Conservation (phyloP, 1,140 invertebrate species). For the Helicoverpa armigera region DNA sequence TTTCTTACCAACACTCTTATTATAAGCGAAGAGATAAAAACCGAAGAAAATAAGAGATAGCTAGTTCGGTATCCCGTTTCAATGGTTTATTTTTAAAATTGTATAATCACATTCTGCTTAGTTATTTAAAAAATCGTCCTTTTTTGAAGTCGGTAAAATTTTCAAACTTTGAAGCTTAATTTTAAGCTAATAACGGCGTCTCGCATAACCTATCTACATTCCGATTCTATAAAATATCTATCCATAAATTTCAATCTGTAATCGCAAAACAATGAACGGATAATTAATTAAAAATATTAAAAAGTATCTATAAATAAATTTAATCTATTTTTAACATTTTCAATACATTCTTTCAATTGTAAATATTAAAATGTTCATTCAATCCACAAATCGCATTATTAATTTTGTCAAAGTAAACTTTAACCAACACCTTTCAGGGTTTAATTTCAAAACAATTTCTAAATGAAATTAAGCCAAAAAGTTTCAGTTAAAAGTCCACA, state of each 20-base stretch:
- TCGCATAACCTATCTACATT: no score
- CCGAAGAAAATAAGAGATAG: not conserved
- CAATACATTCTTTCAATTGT: not conserved
- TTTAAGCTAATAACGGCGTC: no score
- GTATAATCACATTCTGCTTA: not conserved
- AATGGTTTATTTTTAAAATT: not conserved
- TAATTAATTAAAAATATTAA: not conserved
- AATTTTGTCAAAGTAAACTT: constrained; percentile 33
- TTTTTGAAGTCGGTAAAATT: no score
- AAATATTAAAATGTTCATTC: not conserved
- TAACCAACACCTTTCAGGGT: constrained; percentile 12
- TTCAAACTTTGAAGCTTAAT: no score
- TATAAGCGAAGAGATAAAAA: not conserved
- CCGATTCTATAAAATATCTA: no score
- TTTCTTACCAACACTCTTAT: constrained; percentile 11
- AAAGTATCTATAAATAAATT: not conserved
- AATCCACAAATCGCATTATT: constrained; percentile 20
- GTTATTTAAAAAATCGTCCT: no score
- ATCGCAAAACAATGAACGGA: not conserved
- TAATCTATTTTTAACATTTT: not conserved
- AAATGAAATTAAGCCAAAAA: constrained; percentile 45
- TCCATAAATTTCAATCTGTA: no score
- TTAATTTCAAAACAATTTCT: constrained; percentile 35
- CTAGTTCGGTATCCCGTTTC: not conserved
- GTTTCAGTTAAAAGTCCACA: constrained; percentile 40